Base-by-base conservation (phyloP, 2,797 vertebrate genomes). In the Xerus rutilus region DNA sequence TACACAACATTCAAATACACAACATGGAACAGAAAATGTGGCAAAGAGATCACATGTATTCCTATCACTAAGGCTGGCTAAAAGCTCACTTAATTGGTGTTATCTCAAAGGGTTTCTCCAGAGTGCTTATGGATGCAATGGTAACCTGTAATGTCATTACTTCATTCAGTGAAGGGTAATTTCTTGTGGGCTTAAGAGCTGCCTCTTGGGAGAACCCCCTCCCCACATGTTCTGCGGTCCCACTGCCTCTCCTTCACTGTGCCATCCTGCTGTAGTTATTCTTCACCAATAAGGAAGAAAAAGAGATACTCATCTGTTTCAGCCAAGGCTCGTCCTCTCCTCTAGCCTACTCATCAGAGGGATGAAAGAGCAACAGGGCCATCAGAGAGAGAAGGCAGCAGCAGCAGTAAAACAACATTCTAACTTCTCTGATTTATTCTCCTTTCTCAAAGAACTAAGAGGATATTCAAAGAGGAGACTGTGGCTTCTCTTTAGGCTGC, bases 401-500 rank as follows among this genome's bases (percentile, higher is more conserved):
- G 59, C 23, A 62, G 57, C 4, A 57, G 14, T 39, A 87, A 88
- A 81, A 32, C 72, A 77, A 45, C 8, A 69, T 28, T 28, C 17
- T 17, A 91, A 49, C 11, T 78, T 9, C 15, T 82, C 17, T 70
- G 45, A 73, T 20, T 62, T 57, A 77, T 0, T 59, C 5, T 77
- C 28, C 14, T 23, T 84, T 81, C 43, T 76, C 39, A 62, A 81
- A 39, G 12, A 69, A 43, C n/a, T 43, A 49, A 84, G 17, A 3
- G n/a, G 15, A 59, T 82, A 72, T 30, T 59, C 92, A 94, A 90
- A 81, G 45, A 82, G 17, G 20, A 81, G 93, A 86, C 32, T 47
- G 52, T 25, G 32, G 18, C 32, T 93, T 92, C 52, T 86, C 7
- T 87, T 57, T 79, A 82, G 17, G 11, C 87, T 64, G 35, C 12